These are phyloP conservation scores for Phortica variegata DNA, from an alignment of 1,140 invertebrate genomes.

Conservation along the genomic window DNA sequence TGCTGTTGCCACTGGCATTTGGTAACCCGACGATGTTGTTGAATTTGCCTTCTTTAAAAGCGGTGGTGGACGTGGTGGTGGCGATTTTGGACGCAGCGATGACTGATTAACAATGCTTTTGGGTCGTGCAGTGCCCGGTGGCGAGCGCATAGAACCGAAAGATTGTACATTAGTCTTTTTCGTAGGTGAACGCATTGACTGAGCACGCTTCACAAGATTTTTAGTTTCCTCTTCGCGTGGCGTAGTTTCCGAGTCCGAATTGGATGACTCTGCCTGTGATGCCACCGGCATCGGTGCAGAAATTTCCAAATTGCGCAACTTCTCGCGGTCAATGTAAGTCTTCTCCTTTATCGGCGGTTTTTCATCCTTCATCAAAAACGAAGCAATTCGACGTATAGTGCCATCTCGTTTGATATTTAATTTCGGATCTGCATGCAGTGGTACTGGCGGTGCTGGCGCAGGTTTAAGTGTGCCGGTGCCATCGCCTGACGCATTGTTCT, in stretches of 20 bases:
- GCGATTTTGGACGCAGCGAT: conserved; percentile 62
- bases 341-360: conserved; percentile 64
- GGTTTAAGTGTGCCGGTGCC: conserved; percentile 43
- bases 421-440: conserved; percentile 54
- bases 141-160: conserved; percentile 77
- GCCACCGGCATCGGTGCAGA: conserved; percentile 70
- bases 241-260: conserved; percentile 49
- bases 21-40: conserved; percentile 44
- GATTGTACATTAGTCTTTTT: conserved; percentile 64
- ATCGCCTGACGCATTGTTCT: conserved; percentile 58
- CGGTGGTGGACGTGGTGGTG: conserved; percentile 61
- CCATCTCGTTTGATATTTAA: conserved; percentile 59
- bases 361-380: conserved; percentile 71
- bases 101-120: conserved; percentile 59
- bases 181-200: conserved; percentile 71
- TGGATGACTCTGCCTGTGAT: conserved; percentile 39
- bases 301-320: conserved; percentile 74
- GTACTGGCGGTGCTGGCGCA: conserved; percentile 45
- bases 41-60: conserved; percentile 53
- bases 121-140: conserved; percentile 65
- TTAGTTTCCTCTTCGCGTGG: conserved; percentile 48
- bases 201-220: conserved; percentile 66
- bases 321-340: conserved; percentile 69
- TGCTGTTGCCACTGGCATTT: conserved; percentile 57
- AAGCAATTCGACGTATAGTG: conserved; percentile 73